phyloP scores from a whole-genome alignment of 2,113 vertebrate species.

The Piprites chloris region DNA sequence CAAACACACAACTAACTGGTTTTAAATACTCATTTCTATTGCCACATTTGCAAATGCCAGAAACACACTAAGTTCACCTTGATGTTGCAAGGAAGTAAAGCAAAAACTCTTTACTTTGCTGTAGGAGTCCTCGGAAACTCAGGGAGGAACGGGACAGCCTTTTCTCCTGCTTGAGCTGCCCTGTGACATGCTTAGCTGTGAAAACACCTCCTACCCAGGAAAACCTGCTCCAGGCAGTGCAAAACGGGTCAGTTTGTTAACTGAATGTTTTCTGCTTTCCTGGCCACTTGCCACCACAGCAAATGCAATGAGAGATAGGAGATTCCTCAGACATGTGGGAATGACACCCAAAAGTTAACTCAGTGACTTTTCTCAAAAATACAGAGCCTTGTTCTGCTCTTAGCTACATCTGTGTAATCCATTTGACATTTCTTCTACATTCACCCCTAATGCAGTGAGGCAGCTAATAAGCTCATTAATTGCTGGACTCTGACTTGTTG shows the following conservation, averaged over 20 bases:
- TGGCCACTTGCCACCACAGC: background rate
- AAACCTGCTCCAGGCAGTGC: background rate
- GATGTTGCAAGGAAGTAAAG: background rate
- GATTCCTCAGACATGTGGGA: background rate
- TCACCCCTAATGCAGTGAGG: background rate
- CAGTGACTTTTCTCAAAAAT: background rate
- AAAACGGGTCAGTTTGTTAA: background rate
- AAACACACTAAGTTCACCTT: background rate
- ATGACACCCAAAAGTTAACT: background rate
- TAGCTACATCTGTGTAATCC: background rate
- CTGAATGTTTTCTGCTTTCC: background rate
- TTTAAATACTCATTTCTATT: background rate
- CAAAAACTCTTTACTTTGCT: background rate
- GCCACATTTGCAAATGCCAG: background rate
- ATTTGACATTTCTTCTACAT: background rate
- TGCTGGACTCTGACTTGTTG: background rate
- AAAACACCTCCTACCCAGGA: background rate
- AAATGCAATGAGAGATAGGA: background rate
- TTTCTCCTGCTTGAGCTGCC: background rate
- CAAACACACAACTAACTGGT: background rate
- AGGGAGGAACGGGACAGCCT: accelerated
- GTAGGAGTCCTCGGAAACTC: background rate
- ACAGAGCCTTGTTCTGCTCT: background rate
- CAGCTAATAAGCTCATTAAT: background rate
- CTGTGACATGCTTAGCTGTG: background rate